phyloP scores from a whole-genome alignment of 2,888 invertebrate genomes.

The Matsumyia berberina region DNA sequence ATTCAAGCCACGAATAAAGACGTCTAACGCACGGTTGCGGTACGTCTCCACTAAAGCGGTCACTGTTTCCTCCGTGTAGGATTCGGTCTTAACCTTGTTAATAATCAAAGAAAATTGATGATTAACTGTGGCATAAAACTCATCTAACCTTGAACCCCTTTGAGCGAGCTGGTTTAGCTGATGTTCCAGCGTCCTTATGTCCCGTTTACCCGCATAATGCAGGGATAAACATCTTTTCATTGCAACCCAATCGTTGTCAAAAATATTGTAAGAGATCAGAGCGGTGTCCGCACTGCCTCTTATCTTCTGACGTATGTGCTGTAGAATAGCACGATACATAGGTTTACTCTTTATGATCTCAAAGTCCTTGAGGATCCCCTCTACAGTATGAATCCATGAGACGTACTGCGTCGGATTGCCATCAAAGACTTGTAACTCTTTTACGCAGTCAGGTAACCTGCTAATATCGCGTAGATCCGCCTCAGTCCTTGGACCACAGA shows the following conservation, averaged over 20 bases:
- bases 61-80: slow-evolving; percentile 61
- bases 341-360: too few species aligned
- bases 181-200: too few species aligned
- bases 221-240: too few species aligned
- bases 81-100: slow-evolving; percentile 73
- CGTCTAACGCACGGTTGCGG: slow-evolving; percentile 73
- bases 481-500: too few species aligned
- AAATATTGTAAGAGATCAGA: too few species aligned
- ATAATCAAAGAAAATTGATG: slow-evolving; percentile 71
- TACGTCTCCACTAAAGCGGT: slow-evolving; percentile 63
- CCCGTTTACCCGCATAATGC: slow-evolving; percentile 75
- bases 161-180: slow-evolving; percentile 64
- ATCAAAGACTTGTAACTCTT: slow-evolving; percentile 9
- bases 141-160: slow-evolving; percentile 36
- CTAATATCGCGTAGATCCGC: neutral
- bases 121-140: slow-evolving; percentile 70
- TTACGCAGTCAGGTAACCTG: slow-evolving; percentile 21
- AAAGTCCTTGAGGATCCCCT: too few species aligned
- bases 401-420: neutral
- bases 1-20: slow-evolving; percentile 66
- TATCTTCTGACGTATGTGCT: neutral
- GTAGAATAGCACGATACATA: neutral
- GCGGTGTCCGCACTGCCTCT: neutral
- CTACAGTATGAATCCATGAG: too few species aligned
- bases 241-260: slow-evolving; percentile 51